Evolutionary conservation across 2,113 vertebrate genomes (phyloP), one percentile per base, ranked within the genome.

Genomic region (Chroicocephalus ridibundus): DNA sequence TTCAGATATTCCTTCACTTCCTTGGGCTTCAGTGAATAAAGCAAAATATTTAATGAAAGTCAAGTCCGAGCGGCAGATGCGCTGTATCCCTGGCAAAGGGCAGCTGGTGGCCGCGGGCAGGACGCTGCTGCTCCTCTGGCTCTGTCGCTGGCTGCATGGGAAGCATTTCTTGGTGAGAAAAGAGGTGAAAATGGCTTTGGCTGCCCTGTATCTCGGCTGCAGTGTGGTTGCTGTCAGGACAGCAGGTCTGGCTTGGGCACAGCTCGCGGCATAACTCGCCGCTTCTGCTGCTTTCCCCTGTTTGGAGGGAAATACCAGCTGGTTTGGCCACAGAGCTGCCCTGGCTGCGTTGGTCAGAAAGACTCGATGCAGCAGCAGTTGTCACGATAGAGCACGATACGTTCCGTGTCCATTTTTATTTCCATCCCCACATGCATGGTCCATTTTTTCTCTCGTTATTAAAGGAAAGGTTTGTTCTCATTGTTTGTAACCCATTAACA

Each of bases 261-360:
- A 0, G 65, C 69, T 86, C 24, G 8, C 0, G 2, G 52, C 21
- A 2, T 32, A 80, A 8, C 62, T 88, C 26, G 0, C 51, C 42
- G 17, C 38, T 83, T 77, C 57, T 71, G 66, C 55, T 16, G 47
- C 81, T 86, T 62, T 49, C 58, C 77, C 68, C 86, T 55, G 32
- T 74, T 78, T 15, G 27, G 74, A 94, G 85, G 86, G 79, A 74
- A 74, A 81, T 55, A 69, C 64, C 82, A 74, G 55, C 74, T 70
- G 82, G 65, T 27, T 93, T 92, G 94, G 91, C 91, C 91, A 58
- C 80, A 12, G 38, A 36, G 57, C 74, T 84, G 46, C 77, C 36
- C 46, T 65, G 75, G 38, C 76, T 47, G n/a, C 0, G 0, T 21
- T 29, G 62, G 26, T 66, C 77, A 16, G 40, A 9, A 49, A 15